phyloP scores from a whole-genome alignment of 1,140 invertebrate genomes.

The Drosophila nigrodunni region DNA sequence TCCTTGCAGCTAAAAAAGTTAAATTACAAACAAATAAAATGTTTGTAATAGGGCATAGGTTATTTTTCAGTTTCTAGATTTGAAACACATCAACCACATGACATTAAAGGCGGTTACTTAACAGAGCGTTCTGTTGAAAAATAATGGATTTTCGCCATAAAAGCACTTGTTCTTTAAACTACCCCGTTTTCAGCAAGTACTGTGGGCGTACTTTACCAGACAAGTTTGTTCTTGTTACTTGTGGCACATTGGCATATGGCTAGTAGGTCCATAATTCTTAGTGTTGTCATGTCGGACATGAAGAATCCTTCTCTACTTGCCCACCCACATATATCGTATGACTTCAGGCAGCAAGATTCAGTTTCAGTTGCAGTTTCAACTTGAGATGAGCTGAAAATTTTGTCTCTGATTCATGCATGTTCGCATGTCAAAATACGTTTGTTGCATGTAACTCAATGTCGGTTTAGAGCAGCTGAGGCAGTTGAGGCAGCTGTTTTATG shows the following conservation, averaged over 20 bases:
- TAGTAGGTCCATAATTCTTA: constrained; percentile 71
- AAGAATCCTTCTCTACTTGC: constrained; percentile 59
- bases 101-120: no score
- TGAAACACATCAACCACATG: no score
- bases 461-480: constrained; percentile 55
- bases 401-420: constrained; percentile 59
- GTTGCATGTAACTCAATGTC: constrained; percentile 80
- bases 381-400: constrained; percentile 38
- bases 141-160: no score
- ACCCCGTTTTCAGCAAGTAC: background rate
- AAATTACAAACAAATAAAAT: background rate
- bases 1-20: background rate
- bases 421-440: constrained; percentile 81
- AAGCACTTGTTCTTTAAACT: no score
- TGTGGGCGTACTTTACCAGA: background rate
- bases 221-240: background rate
- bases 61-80: no score
- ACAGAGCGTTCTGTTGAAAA: no score
- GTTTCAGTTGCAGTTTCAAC: constrained; percentile 4
- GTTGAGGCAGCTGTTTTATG: constrained; percentile 70
- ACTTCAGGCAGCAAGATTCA: background rate
- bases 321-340: constrained; percentile 17
- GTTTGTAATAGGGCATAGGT: no score
- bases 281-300: constrained; percentile 76
- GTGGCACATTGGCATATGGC: constrained; percentile 37